phyloP scores from a whole-genome alignment of 1,140 invertebrate species.

The Triops longicaudatus region DNA sequence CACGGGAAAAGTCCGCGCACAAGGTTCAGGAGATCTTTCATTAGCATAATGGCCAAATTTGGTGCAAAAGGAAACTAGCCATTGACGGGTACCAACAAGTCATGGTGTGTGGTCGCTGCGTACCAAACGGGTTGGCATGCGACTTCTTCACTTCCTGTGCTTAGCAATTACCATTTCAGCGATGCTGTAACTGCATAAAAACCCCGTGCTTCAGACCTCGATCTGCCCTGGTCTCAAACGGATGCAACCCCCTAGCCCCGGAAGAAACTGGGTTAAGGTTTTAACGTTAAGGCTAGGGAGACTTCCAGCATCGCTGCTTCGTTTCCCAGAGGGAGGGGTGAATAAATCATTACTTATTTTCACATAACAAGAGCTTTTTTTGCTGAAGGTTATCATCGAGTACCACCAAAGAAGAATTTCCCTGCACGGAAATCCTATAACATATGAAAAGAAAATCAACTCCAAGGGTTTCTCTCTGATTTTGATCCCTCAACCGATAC shows the following conservation, averaged over 20 bases:
- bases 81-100: not conserved
- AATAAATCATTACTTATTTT: not conserved
- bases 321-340: not conserved
- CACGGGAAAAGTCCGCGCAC: not conserved
- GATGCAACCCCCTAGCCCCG: not conserved
- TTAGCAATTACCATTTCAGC: not conserved
- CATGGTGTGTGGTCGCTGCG: not conserved
- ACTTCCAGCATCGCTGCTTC: not conserved
- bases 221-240: no score
- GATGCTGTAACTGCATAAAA: not conserved
- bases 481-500: not conserved
- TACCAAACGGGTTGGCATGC: not conserved
- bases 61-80: not conserved
- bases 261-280: constrained; percentile 10
- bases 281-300: not conserved
- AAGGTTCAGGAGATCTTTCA: not conserved
- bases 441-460: not conserved
- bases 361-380: not conserved
- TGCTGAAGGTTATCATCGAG: not conserved
- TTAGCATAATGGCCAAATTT: constrained; percentile 12
- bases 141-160: not conserved
- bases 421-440: not conserved
- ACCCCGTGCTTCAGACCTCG: not conserved
- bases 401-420: not conserved
- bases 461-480: not conserved